Conservation (phyloP, 2,888 invertebrate species). For the Blomia tropicalis region DNA sequence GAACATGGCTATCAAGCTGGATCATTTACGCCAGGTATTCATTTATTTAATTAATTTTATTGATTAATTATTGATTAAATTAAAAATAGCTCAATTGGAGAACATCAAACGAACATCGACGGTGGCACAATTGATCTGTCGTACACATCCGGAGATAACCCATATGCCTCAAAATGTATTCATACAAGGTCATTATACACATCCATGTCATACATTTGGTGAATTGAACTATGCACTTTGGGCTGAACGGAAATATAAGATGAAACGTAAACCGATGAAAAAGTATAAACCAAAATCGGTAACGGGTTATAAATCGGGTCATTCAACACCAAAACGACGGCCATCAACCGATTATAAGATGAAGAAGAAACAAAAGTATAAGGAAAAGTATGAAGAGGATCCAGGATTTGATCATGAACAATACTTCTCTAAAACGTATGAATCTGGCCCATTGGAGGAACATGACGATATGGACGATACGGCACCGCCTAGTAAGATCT, state of each 20-base stretch:
- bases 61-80: background rate
- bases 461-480: background rate
- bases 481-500: background rate
- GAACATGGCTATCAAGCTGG: slow-evolving; percentile 18
- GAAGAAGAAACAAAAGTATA: background rate
- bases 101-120: background rate
- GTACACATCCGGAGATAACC: slow-evolving; percentile 5
- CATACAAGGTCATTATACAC: slow-evolving; percentile 1
- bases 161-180: slow-evolving; percentile 11
- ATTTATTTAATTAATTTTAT: background rate
- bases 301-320: background rate
- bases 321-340: background rate
- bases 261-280: background rate
- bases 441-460: background rate
- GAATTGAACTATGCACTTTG: slow-evolving; percentile 20
- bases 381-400: background rate
- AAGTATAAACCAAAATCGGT: background rate
- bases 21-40: slow-evolving; percentile 20
- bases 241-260: too few species aligned
- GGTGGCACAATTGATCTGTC: slow-evolving; percentile 1
- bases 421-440: background rate
- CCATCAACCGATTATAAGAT: background rate
- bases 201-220: slow-evolving; percentile 13
- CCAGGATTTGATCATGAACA: background rate
- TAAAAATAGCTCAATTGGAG: slow-evolving; percentile 17